phyloP scores from a whole-genome alignment of 2,113 vertebrate species.

The Rhynchopsitta pachyrhyncha region DNA sequence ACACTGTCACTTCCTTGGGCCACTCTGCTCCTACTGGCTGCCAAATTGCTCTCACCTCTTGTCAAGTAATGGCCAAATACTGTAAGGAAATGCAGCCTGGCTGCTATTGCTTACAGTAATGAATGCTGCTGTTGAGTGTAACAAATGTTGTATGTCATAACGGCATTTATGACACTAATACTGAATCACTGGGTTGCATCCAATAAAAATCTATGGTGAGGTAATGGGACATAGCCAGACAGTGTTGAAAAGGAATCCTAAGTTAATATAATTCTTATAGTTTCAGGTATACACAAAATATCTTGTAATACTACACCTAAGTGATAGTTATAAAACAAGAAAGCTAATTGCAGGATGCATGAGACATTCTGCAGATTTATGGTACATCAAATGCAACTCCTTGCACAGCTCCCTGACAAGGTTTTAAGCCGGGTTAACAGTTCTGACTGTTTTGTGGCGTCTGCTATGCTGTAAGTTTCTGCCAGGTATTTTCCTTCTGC shows the following conservation, averaged over 20 bases:
- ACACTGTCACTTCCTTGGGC: background rate
- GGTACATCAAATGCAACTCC: background rate
- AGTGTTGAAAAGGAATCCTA: slow-evolving; percentile 3
- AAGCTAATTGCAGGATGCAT: background rate
- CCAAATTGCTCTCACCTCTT: background rate
- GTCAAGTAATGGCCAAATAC: background rate
- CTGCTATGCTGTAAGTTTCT: background rate
- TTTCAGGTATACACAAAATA: background rate
- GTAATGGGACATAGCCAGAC: background rate
- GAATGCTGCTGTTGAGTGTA: background rate
- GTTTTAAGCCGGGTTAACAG: slow-evolving; percentile 7
- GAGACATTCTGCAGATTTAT: slow-evolving; percentile 29
- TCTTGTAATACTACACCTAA: slow-evolving; percentile 18
- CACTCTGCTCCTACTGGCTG: background rate
- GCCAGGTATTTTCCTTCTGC: background rate
- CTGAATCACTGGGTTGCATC: background rate
- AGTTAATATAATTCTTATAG: background rate
- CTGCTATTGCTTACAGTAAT: slow-evolving; percentile 18
- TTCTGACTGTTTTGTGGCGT: slow-evolving; percentile 31
- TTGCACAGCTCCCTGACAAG: slow-evolving; percentile 41
- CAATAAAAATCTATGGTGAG: background rate
- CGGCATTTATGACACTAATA: background rate
- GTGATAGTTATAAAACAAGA: slow-evolving; percentile 13
- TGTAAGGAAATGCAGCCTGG: background rate
- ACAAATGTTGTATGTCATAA: slow-evolving; percentile 5